phyloP scores from a whole-genome alignment of 2,888 invertebrate genomes.

The Metacarcinus magister region DNA sequence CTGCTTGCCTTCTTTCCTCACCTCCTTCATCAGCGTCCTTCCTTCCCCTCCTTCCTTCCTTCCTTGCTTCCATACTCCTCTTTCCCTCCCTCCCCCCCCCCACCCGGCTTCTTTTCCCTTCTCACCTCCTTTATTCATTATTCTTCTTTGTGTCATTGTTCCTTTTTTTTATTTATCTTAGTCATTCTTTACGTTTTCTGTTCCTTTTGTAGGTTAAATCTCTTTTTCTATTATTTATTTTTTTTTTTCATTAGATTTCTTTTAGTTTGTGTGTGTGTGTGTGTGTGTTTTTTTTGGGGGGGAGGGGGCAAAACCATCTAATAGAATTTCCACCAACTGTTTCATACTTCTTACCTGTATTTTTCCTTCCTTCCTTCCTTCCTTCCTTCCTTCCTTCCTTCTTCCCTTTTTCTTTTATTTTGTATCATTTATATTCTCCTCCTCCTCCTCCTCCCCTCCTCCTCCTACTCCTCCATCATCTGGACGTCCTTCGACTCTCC shows the following conservation, averaged over 20 bases:
- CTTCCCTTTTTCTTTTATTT: neutral
- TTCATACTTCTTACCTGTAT: neutral
- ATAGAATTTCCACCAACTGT: neutral
- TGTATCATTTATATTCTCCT: neutral
- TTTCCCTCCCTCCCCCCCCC: neutral
- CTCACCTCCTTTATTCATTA: slow-evolving; percentile 36
- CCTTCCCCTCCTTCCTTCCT: neutral
- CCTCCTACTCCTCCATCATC: slow-evolving; percentile 13
- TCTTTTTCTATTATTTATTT: neutral
- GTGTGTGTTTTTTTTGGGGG: neutral
- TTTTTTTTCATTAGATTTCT: neutral
- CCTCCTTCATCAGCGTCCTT: slow-evolving; percentile 26
- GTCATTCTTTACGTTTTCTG: neutral
- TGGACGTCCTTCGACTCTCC: slow-evolving; percentile 31
- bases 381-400: too few relatives aligned
- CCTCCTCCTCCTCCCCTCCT: neutral
- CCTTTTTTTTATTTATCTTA: neutral
- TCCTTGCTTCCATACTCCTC: slow-evolving; percentile 17
- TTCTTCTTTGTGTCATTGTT: neutral
- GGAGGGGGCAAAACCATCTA: neutral
- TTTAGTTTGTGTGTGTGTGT: neutral
- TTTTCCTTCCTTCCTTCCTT: neutral
- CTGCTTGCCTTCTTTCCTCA: neutral
- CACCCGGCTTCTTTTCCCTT: neutral
- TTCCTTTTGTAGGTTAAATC: neutral